A percentile compares a stretch with the other conserved stretches of the same genome.
These are phyloP conservation scores for Agriopis marginaria DNA, from an alignment of 2,888 invertebrate species.

Conservation along the genomic window DNA sequence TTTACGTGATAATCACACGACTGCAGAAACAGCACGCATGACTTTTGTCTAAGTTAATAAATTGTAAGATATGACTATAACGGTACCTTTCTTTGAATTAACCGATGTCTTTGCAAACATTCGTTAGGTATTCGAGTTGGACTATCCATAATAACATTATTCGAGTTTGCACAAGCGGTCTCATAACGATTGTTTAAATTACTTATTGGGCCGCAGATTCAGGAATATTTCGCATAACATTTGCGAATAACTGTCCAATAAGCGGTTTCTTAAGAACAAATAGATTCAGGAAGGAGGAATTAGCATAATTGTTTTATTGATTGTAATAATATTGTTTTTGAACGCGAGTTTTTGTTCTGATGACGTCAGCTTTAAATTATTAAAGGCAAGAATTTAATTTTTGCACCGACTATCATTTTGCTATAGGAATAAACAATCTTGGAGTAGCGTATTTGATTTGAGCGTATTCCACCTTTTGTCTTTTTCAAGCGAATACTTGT, in stretches of 20 bases:
- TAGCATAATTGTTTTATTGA: conserved; percentile 19
- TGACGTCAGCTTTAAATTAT: not conserved
- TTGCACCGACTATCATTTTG: too few relatives aligned
- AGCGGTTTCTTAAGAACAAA: conserved; percentile 24
- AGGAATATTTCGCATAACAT: conserved; percentile 29
- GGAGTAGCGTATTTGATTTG: too few relatives aligned
- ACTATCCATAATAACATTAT: conserved; percentile 15
- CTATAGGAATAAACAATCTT: too few relatives aligned
- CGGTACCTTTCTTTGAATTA: conserved; percentile 10
- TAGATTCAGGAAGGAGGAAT: conserved; percentile 20
- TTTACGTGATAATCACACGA: too few relatives aligned
- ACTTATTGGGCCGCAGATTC: conserved; percentile 26
- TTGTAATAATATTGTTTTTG: not conserved
- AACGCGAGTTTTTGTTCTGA: not conserved
- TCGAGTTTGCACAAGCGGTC: conserved; percentile 29
- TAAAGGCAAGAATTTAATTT: not conserved
- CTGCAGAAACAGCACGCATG: too few relatives aligned
- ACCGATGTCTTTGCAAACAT: conserved; percentile 23
- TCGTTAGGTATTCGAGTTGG: conserved; percentile 17
- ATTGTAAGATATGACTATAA: not conserved
- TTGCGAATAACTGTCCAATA: conserved; percentile 29
- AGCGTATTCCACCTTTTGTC: too few relatives aligned
- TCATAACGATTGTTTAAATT: conserved; percentile 32
- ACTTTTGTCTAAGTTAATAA: too few relatives aligned
- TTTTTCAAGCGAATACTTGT: too few relatives aligned